Evolutionary conservation across 1,140 invertebrate genomes (phyloP), one percentile per base, ranked within the genome.

Genomic region (Druon quercuslanigerum): DNA sequence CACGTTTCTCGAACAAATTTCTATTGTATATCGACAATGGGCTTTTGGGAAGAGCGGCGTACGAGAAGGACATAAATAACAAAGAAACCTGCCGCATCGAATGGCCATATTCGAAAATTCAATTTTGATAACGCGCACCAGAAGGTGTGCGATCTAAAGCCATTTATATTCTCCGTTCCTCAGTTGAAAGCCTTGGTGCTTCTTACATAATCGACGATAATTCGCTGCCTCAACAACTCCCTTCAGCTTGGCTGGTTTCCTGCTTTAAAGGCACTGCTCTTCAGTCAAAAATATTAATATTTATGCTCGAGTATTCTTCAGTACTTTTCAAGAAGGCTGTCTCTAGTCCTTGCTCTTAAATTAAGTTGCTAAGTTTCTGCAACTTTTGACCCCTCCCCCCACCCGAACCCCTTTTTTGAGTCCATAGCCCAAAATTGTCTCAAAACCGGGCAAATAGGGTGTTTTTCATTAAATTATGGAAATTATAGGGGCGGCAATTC

Each of bases 21-120:
- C 83, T 84, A 86, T 85, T 85, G 84, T 85, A 85, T 82, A 86
- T 86, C 83, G 84, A 83, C 84, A 84, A 84, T 81, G 74, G 77
- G 57, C 78, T 71, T 54, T 46, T 46, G 79, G 73, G 76, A 75
- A 76, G 40, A 66, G 19, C 56, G 76, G 54, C 74, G 56, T 83
- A 82, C 80, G 79, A 79, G 79, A 75, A 51, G 57, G 71, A 82
- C 85, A 87, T 87, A 87, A 87, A 87, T 86, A 86, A 86, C 81
- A 78, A 81, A 73, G 71, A 76, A 66, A 66, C 60, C 60, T 66
- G 33, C 60, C 74, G 17, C 51, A 52, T 57, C 40, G 72, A 66
- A 50, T 66, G 72, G 20, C 60, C 60, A 66, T 74, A 75, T 84
- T 84, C 70, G 77, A 74, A 84, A 87, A 86, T 86, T 87, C 86